phyloP scores from a whole-genome alignment of 2,113 vertebrate species.

The Chloropsis cyanopogon region DNA sequence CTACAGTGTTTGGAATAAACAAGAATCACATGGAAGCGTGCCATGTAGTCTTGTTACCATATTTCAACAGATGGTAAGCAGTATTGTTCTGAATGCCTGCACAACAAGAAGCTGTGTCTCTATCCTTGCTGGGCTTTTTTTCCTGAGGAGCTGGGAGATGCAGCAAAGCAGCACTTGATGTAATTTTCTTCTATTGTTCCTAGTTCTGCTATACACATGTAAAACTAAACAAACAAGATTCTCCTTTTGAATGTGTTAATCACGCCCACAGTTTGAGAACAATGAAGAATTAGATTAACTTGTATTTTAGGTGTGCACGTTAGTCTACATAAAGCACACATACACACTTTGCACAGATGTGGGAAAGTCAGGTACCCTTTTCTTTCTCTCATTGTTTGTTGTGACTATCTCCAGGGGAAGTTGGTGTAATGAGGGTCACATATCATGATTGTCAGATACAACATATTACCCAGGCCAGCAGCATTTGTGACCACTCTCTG shows the following conservation, averaged over 20 bases:
- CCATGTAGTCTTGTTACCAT: background rate
- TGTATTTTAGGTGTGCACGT: background rate
- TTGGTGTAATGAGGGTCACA: background rate
- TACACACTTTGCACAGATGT: background rate
- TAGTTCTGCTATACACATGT: background rate
- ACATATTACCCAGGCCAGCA: background rate
- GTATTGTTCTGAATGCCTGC: background rate
- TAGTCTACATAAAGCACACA: background rate
- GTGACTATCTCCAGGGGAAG: background rate
- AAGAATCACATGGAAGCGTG: background rate
- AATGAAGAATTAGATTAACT: background rate
- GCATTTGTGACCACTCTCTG: background rate
- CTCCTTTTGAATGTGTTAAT: background rate
- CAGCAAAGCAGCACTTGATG: background rate
- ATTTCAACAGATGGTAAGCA: constrained; percentile 12
- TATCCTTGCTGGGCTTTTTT: background rate
- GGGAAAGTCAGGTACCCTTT: background rate
- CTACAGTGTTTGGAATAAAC: background rate
- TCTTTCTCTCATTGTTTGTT: background rate
- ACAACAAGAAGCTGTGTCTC: background rate
- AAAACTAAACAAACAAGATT: background rate
- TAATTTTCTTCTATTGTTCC: constrained; percentile 16
- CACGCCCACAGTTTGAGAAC: background rate
- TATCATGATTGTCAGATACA: background rate
- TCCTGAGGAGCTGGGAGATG: background rate